These are phyloP conservation scores for Smutsia temminckii DNA, from an alignment of 2,797 vertebrate species.

Conservation along the genomic window DNA sequence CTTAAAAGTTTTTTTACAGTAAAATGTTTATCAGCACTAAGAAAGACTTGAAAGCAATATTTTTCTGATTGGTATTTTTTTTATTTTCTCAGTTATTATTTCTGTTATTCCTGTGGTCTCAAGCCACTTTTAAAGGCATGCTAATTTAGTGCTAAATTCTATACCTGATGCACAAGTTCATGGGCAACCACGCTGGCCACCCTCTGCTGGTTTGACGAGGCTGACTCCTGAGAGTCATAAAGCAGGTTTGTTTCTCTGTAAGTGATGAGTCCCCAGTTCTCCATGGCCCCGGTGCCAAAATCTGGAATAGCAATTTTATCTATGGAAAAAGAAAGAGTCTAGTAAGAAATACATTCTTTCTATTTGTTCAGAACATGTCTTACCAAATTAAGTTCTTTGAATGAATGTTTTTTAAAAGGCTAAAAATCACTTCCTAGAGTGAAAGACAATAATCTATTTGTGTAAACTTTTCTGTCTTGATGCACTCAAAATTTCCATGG, in stretches of 20 bases:
- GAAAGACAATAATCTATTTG: slow-evolving; percentile 42
- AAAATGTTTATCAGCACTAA: neutral
- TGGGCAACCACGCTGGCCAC: slow-evolving; percentile 95
- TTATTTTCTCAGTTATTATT: slow-evolving; percentile 39
- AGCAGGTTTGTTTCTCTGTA: slow-evolving; percentile 96
- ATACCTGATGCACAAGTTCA: slow-evolving; percentile 97
- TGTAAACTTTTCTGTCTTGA: neutral
- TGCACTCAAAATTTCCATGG: slow-evolving; percentile 48
- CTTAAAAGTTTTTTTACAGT: neutral
- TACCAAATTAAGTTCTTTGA: slow-evolving; percentile 50
- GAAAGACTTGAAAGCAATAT: neutral
- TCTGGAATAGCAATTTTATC: slow-evolving; percentile 99
- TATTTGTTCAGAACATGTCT: slow-evolving; percentile 32
- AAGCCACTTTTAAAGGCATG: neutral
- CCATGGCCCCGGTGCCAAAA: slow-evolving; percentile 98
- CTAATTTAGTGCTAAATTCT: neutral
- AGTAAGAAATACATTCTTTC: slow-evolving; percentile 61
- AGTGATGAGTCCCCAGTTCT: slow-evolving; percentile 98
- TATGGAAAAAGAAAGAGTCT: slow-evolving; percentile 77
- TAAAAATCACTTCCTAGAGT: slow-evolving; percentile 68
- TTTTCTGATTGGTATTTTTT: neutral
- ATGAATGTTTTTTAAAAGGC: slow-evolving; percentile 42
- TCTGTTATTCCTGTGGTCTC: neutral
- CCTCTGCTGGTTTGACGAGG: slow-evolving; percentile 92
- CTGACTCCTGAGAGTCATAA: slow-evolving; percentile 90